Base-by-base conservation (phyloP, 2,797 vertebrate genomes). In the Atherinosoma microstoma region DNA sequence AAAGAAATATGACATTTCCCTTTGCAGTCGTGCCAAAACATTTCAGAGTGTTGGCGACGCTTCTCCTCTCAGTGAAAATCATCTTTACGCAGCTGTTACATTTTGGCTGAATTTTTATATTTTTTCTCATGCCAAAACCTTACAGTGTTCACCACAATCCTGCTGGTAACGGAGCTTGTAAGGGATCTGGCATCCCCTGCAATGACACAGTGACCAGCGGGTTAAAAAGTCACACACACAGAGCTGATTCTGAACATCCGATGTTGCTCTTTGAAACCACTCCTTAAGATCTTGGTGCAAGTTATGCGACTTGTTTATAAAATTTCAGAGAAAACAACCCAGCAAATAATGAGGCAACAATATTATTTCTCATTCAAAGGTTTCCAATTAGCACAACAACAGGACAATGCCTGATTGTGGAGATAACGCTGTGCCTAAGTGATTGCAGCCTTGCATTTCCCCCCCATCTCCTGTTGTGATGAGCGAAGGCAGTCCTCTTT, bases 361-460 rank as follows among this genome's bases (percentile, higher is more conserved):
- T 86, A 88, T 88, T 84, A 83, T 70, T 76, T 86, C 74, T 85
- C 72, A 90, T 91, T 91, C 93, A 86, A 91, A 87, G 80, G 84
- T 84, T 88, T 92, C 86, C 82, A 92, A 92, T 93, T 91, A 92
- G 75, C 81, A 76, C 76, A 82, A 89, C 87, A 90, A 92, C 80
- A 58, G 84, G 77, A 80, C 66, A 74, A 75, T 62, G 82, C 80
- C 71, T 89, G 91, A 93, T 93, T 90, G 84, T 78, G 47, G 71
- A 87, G 91, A 93, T 93, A 86, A 90, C 59, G 75, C 79, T 35
- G 70, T 38, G 82, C 73, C 74, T 83, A 90, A 90, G 84, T 90
- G 85, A 92, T 90, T 89, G 85, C 86, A 67, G 79, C 35, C 63
- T 49, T 64, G 45, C 15, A 42, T 42, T 9, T 10, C 42, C 18